A percentile compares a stretch with the other conserved stretches of the same genome.
phyloP scores from a whole-genome alignment of 1,140 invertebrate species.

The Drosophila sulfurigaster region DNA sequence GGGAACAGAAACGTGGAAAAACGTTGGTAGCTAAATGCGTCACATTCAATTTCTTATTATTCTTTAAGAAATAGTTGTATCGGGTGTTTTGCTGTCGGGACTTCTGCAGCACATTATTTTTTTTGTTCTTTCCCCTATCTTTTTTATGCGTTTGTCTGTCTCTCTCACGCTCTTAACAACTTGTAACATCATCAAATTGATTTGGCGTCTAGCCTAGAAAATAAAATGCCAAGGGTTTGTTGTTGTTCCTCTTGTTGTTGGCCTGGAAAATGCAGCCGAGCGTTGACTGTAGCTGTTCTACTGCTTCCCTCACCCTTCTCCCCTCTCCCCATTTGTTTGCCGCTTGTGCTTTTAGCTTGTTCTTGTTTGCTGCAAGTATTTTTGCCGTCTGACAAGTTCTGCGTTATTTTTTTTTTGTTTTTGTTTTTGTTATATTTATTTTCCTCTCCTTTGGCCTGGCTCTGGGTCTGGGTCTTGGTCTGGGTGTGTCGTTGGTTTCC shows the following conservation, averaged over 20 bases:
- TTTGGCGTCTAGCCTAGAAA: slow-evolving; percentile 51
- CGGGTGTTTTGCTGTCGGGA: too few relatives aligned
- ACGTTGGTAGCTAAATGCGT: too few relatives aligned
- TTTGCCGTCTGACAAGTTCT: slow-evolving; percentile 75
- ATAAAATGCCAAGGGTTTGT: slow-evolving; percentile 40
- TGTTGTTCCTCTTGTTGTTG: slow-evolving; percentile 53
- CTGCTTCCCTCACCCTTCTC: slow-evolving; percentile 20
- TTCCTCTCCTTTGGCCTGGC: neutral
- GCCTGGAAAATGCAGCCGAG: slow-evolving; percentile 79
- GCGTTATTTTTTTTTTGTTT: too few relatives aligned
- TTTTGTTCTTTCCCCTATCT: neutral
- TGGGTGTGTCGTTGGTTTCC: slow-evolving; percentile 32
- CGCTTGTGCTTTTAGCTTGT: slow-evolving; percentile 23
- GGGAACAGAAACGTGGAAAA: too few relatives aligned
- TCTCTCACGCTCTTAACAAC: slow-evolving; percentile 24
- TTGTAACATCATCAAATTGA: slow-evolving; percentile 59
- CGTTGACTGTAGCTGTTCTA: slow-evolving; percentile 59
- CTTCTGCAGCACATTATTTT: too few relatives aligned
- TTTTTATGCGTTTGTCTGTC: slow-evolving; percentile 2
- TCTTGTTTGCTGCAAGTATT: slow-evolving; percentile 28
- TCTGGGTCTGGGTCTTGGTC: slow-evolving; percentile 3
- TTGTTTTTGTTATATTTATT: slow-evolving; percentile 43
- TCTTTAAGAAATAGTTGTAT: too few relatives aligned
- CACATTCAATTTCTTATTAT: too few relatives aligned
- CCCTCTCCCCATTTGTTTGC: neutral